Percentiles rank a stretch among this genome's conserved stretches.
Evolutionary conservation across 1,140 invertebrate species (phyloP).

Genomic region (Notospermus geniculatus): DNA sequence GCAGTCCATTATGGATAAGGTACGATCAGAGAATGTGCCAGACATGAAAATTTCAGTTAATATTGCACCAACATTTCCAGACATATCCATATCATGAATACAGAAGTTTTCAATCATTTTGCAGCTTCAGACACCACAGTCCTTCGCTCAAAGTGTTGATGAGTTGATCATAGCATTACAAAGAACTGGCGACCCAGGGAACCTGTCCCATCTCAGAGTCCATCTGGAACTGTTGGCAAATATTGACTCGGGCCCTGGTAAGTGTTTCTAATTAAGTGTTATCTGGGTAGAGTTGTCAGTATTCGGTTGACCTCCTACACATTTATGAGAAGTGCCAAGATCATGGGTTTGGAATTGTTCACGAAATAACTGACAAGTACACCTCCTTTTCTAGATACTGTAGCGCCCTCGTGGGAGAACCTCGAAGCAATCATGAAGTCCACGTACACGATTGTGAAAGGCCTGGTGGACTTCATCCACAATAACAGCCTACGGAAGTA

Average conservation of each 20-base stretch:
- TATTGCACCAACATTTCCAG: too few relatives aligned
- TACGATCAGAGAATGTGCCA: slow-evolving; percentile 29
- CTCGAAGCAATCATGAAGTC: slow-evolving; percentile 73
- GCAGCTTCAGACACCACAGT: slow-evolving; percentile 76
- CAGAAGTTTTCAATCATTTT: too few relatives aligned
- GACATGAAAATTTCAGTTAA: too few relatives aligned
- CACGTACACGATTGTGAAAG: slow-evolving; percentile 76
- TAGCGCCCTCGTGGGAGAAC: slow-evolving; percentile 64
- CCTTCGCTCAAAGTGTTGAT: slow-evolving; percentile 63
- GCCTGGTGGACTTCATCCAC: slow-evolving; percentile 81
- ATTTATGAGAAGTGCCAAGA: too few relatives aligned
- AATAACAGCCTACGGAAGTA: slow-evolving; percentile 63
- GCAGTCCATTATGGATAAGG: slow-evolving; percentile 90
- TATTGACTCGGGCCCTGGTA: slow-evolving; percentile 66
- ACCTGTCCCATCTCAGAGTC: slow-evolving; percentile 65
- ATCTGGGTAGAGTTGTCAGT: too few relatives aligned
- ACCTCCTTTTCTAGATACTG: slow-evolving; percentile 62
- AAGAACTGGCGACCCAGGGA: slow-evolving; percentile 84
- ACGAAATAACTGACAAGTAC: too few relatives aligned
- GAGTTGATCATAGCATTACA: slow-evolving; percentile 90
- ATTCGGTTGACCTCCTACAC: too few relatives aligned
- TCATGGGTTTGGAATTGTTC: neutral
- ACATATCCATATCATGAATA: too few relatives aligned
- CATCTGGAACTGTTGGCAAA: slow-evolving; percentile 82
- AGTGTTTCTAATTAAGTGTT: slow-evolving; percentile 6